Base-by-base conservation (phyloP, 2,888 invertebrate genomes). In the Lapara coniferarum region DNA sequence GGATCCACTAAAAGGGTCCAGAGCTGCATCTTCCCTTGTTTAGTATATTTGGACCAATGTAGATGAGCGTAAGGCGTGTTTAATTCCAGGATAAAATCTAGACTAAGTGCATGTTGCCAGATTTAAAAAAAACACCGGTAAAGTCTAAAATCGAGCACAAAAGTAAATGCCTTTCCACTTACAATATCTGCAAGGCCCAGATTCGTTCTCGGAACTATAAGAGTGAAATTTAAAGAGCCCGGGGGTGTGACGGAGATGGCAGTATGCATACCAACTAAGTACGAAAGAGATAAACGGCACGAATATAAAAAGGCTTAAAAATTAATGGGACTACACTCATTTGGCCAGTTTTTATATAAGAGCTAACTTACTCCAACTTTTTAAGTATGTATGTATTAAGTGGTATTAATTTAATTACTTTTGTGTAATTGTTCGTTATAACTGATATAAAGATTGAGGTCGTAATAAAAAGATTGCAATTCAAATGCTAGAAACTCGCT, bases 301-400 rank as follows among this genome's bases (percentile, higher is more conserved):
- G 44, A 46, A 59, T 63, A 19, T 19, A 49, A 63, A 63, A 63
- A 63, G 55, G 63, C 46, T 63, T 63, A 63, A 59, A 59, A 59
- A 49, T 63, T 63, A 63, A 63, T 49, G 49, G 19, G 46, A 13
- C 19, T 19, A 25, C n/a, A 46, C 19, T 63, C 63, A 19, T 46
- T 63, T 49, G n/a, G 12, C 59, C n/a, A 10, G 44, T 46, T 46
- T 59, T 59, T 16, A 16, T 16, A 44, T 44, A 44, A 59, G 46
- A 16, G 16, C 37, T 59, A 59, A 58, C 30, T 56, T 56, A 25
- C 25, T 56, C 12, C 10, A 37, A 37, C 37, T 37, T 37, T 37
- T 37, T 2, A 37, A 25, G 2, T 25, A 12, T 1, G 1, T 56
- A 12, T 16, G 25, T 56, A 25, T 12, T 12, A 56, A 5, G 10